phyloP scores from a whole-genome alignment of 2,113 vertebrate genomes.

The Clarias gariepinus region DNA sequence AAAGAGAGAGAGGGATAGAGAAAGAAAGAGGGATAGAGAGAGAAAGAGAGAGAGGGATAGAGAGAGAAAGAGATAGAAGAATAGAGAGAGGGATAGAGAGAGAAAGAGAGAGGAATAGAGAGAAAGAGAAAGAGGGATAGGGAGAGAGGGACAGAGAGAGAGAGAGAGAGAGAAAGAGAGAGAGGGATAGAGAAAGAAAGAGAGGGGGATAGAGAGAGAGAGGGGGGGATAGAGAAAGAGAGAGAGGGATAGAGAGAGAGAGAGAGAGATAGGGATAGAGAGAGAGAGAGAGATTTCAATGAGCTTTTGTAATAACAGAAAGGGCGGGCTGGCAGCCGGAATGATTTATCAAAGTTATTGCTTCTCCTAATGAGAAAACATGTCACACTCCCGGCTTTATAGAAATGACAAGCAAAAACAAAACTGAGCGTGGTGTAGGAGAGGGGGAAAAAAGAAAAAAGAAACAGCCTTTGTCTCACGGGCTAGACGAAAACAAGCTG shows the following conservation, averaged over 20 bases:
- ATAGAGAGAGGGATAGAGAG: neutral
- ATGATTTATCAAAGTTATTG: constrained; percentile 81
- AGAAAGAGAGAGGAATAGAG: constrained; percentile 45
- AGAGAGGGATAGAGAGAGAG: constrained; percentile 58
- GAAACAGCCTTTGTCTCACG: constrained; percentile 44
- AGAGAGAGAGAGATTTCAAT: constrained; percentile 71
- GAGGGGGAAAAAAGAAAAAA: neutral
- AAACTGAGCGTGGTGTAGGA: constrained; percentile 39
- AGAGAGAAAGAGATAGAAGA: constrained; percentile 29
- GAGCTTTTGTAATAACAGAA: constrained; percentile 78
- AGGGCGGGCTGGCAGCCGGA: constrained; percentile 71
- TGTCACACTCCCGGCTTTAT: constrained; percentile 69
- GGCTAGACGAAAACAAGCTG: constrained; percentile 41
- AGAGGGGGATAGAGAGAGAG: constrained; percentile 38
- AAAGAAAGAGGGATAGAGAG: constrained; percentile 42
- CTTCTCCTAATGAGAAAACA: constrained; percentile 76
- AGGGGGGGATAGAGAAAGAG: constrained; percentile 38
- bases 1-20: constrained; percentile 53
- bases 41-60: constrained; percentile 43
- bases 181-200: constrained; percentile 30
- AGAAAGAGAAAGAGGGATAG: constrained; percentile 41
- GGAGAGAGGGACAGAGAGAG: constrained; percentile 53
- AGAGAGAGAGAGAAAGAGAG: neutral
- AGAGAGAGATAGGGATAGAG: constrained; percentile 39
- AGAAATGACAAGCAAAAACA: constrained; percentile 64